Base-by-base conservation (phyloP, 2,888 invertebrate species). In the Tridacna crocea region DNA sequence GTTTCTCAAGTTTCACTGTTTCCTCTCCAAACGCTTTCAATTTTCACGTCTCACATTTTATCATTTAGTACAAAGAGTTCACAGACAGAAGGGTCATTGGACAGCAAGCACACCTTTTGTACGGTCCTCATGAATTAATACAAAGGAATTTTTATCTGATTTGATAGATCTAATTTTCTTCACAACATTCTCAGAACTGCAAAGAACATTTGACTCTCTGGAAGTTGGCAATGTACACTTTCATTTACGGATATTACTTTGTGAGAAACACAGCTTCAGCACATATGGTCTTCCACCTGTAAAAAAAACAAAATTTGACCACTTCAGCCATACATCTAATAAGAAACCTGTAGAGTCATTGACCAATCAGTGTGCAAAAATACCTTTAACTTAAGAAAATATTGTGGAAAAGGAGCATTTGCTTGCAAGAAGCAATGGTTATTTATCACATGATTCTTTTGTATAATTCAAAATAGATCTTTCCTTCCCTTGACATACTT, bases 271-370 rank as follows among this genome's bases (percentile, higher is more conserved):
- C 91, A 99, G 96, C 95, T 99, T 99, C 97, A 99, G 97, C 93
- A 99, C 98, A 96, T 98, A 99, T 90, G 99, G 99, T 95, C 98
- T 98, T 95, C 99, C 99, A 89, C 98, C 98, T 95, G 97, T 98
- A 98, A 75, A 26, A 17, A 3, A 55, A 55, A 51, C n/a, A 36
- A 36, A 36, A 11, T 15, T 55, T 55, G 10, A 55, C 3, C 55
- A 55, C 10, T 19, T 55, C 10, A 15, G 10, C 15, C 55, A 55
- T 6, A 6, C 55, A 55, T 6, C 3, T 8, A 4, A 36, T 36
- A 36, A 36, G 36, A 2, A 36, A 36, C 36, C 8, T 2, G 8
- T 8, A 4, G 36, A 36, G 36, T 36, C 36, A 4, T 36, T 36
- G 36, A 36, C 36, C 36, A 2, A 36, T 36, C 2, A 36, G 36